phyloP scores from a whole-genome alignment of 2,113 vertebrate genomes.

The Pangasianodon gigas region DNA sequence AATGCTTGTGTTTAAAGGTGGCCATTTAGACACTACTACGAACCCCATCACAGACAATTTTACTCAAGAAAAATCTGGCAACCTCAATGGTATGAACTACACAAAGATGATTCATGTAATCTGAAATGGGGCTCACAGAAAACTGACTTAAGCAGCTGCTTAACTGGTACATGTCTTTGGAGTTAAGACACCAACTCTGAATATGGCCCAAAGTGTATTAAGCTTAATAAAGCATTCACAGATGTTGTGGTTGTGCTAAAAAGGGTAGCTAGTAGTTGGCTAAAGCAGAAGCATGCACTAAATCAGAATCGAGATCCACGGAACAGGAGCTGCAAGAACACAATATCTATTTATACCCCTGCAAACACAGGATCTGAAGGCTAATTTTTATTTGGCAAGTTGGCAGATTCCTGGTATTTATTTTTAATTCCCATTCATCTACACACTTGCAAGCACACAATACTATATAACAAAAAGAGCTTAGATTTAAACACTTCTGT shows the following conservation, averaged over 20 bases:
- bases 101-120: neutral
- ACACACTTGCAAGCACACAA: neutral
- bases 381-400: constrained; percentile 2
- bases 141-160: neutral
- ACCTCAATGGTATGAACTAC: neutral
- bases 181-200: neutral
- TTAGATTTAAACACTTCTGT: neutral
- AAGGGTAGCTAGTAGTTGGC: neutral
- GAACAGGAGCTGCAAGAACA: neutral
- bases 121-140: neutral
- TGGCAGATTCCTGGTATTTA: neutral
- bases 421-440: neutral
- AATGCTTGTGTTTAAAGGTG: neutral
- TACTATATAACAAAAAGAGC: constrained; percentile 13
- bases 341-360: neutral
- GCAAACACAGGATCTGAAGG: neutral
- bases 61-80: neutral
- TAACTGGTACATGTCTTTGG: neutral
- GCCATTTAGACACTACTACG: neutral
- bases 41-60: neutral
- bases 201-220: neutral
- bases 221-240: neutral
- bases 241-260: neutral
- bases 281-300: neutral
- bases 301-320: neutral